Base-by-base conservation (phyloP, 2,797 vertebrate species). In the Onychomys torridus region DNA sequence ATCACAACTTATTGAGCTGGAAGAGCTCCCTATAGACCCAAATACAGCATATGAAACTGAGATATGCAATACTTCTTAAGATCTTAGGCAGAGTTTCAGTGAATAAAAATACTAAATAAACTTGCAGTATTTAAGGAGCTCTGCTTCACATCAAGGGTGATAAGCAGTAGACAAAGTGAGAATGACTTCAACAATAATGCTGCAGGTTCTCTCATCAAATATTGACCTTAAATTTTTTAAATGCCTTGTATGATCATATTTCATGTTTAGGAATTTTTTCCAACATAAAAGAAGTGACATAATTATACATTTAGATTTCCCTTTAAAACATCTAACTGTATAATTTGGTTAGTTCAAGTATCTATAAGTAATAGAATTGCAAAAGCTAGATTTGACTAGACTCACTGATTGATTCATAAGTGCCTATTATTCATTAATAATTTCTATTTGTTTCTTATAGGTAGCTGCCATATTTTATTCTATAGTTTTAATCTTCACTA, bases 21-120 rank as follows among this genome's bases (percentile, higher is more conserved):
- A 87, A 82, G 16, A 85, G 11, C 46, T 63, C 10, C 19, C 17
- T 52, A 73, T 16, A 75, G 19, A 93, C 1, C 5, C 52, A 89
- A 19, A 92, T 65, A 73, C 4, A 91, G 65, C 1, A 40, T 67
- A 23, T 49, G 89, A 90, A 96, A 85, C 25, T 71, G 57, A 95
- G 11, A 73, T 95, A 40, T 34, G 19, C 19, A 92, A 71, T 96
- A 14, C n/a, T 91, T 40, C 34, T 75, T 75, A 75, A 46, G 1
- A 94, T 96, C 16, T 93, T 91, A 13, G 27, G 49, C n/a, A 91
- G 12, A 86, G 17, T 6, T 94, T 71, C 90, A 89, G 11, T 81
- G 61, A 90, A 89, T 40, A 55, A 90, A 86, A 82, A 57, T 69
- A 79, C 8, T 89, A 27, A 90, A 59, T 46, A 89, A 83, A n/a